phyloP scores from a whole-genome alignment of 2,797 vertebrate genomes.

The Eulemur mongoz region DNA sequence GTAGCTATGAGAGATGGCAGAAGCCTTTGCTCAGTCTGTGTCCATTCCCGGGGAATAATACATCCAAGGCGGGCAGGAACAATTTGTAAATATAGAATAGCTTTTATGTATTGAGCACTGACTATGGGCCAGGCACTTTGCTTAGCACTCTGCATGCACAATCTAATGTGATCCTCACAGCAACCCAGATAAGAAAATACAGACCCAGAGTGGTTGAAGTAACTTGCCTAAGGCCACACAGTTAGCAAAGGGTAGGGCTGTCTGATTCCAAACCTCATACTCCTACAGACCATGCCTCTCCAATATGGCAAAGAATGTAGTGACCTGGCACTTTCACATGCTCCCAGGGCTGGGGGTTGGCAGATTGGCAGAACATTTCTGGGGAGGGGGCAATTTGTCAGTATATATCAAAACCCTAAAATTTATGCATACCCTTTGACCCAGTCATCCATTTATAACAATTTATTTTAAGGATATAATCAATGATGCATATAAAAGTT shows the following conservation, averaged over 20 bases:
- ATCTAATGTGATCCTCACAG: neutral
- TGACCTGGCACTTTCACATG: neutral
- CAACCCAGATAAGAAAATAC: neutral
- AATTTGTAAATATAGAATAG: neutral
- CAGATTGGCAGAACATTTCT: neutral
- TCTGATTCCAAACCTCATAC: neutral
- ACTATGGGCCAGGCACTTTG: neutral
- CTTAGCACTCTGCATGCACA: neutral
- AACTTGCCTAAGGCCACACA: neutral
- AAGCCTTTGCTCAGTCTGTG: neutral
- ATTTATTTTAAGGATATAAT: slow-evolving; percentile 1
- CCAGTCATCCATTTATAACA: neutral
- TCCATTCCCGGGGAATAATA: neutral
- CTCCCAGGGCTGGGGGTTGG: neutral
- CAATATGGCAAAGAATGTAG: neutral
- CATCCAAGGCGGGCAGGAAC: neutral
- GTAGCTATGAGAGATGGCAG: neutral
- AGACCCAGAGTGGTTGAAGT: neutral
- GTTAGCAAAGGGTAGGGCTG: neutral
- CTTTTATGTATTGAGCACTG: neutral
- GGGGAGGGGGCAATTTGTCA: neutral
- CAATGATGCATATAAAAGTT: neutral
- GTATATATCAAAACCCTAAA: neutral
- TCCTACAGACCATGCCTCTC: neutral
- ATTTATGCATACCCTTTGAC: neutral